Conservation (phyloP, 1,140 invertebrate genomes). For the Coenobita brevimanus region DNA sequence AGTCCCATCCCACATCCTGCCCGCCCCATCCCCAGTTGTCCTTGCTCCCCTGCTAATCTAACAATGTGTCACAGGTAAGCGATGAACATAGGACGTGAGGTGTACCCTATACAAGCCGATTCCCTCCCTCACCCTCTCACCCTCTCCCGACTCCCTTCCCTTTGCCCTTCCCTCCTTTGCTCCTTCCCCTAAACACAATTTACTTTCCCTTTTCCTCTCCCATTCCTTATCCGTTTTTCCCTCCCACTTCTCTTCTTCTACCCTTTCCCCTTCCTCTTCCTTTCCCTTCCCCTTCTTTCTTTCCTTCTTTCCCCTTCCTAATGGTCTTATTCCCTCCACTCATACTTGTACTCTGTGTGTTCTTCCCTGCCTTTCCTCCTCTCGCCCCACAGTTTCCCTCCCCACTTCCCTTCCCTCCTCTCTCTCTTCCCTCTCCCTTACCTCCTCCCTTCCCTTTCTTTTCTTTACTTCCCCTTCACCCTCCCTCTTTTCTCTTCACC, state of each 20-base stretch:
- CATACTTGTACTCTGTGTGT: neutral
- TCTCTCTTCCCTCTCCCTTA: neutral
- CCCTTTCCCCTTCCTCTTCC: neutral
- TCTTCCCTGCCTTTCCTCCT: neutral
- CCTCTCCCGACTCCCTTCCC: neutral
- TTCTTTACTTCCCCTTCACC: neutral
- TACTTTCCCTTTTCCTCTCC: slow-evolving; percentile 28
- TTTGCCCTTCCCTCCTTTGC: neutral
- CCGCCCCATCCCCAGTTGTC: too few relatives aligned
- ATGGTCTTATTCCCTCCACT: neutral
- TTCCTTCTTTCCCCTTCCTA: neutral
- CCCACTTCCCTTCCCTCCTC: neutral
- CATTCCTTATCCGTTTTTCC: neutral
- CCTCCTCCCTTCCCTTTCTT: neutral
- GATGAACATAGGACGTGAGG: too few relatives aligned
- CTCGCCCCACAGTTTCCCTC: neutral
- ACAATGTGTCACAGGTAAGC: too few relatives aligned
- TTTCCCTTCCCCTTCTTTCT: neutral
- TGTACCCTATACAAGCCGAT: too few relatives aligned
- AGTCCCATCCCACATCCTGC: too few relatives aligned
- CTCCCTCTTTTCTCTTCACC: neutral
- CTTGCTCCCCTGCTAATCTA: too few relatives aligned
- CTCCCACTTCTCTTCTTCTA: neutral
- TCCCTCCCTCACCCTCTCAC: neutral
- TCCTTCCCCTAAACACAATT: neutral